These are phyloP conservation scores for Campylorhamphus procurvoides DNA, from an alignment of 2,113 vertebrate species.

Conservation along the genomic window DNA sequence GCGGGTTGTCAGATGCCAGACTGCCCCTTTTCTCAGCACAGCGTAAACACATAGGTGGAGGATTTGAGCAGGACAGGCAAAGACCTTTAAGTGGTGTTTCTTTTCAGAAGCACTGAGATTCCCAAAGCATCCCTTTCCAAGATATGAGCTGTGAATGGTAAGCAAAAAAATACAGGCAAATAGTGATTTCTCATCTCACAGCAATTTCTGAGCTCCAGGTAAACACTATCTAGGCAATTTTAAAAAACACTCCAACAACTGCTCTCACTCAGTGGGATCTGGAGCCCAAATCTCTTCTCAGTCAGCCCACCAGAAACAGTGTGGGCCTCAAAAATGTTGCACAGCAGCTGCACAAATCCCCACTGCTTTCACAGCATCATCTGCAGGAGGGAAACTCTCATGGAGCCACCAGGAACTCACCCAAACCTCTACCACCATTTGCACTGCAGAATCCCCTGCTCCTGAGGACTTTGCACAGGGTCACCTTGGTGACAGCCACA, in stretches of 20 bases:
- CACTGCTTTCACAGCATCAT: not conserved
- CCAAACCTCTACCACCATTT: not conserved
- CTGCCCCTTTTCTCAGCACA: not conserved
- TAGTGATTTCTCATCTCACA: not conserved
- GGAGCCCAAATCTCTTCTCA: not conserved
- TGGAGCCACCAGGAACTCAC: not conserved
- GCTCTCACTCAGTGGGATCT: not conserved
- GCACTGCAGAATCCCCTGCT: not conserved
- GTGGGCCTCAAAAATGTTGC: not conserved
- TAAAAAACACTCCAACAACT: not conserved
- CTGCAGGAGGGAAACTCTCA: not conserved
- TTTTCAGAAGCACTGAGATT: not conserved
- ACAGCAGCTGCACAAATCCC: not conserved
- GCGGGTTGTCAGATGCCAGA: not conserved
- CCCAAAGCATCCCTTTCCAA: not conserved
- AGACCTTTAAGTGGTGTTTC: not conserved
- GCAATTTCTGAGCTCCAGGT: not conserved
- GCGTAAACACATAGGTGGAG: accelerated
- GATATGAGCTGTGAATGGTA: not conserved
- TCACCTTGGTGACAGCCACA: not conserved
- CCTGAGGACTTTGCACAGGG: not conserved
- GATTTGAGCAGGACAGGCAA: not conserved
- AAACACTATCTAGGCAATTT: not conserved
- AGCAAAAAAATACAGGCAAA: not conserved
- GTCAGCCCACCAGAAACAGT: not conserved